Evolutionary conservation across 2,888 invertebrate species (phyloP).

Genomic region (Acheta domesticus): DNA sequence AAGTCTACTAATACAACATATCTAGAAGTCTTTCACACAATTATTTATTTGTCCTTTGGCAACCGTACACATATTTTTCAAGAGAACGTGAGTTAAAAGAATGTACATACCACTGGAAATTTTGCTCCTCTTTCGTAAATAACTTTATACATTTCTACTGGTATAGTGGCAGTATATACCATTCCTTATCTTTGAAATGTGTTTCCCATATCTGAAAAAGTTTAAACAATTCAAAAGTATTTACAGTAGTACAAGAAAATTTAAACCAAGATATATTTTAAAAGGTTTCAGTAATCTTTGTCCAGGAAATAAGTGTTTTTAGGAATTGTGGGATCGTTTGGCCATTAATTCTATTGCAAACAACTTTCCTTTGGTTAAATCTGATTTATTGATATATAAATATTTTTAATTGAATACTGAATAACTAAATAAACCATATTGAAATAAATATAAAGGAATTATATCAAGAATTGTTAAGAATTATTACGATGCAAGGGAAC

Average conservation of each 20-base stretch:
- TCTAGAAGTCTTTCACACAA: too few species aligned
- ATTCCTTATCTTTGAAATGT: slow-evolving; percentile 74
- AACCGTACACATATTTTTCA: too few species aligned
- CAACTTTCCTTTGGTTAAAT: too few species aligned
- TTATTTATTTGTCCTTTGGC: too few species aligned
- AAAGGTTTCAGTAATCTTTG: background rate
- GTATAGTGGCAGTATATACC: slow-evolving; percentile 71
- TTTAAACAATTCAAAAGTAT: slow-evolving; percentile 3
- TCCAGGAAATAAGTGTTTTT: too few species aligned
- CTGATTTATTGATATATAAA: too few species aligned
- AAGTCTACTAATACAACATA: too few species aligned
- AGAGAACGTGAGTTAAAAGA: too few species aligned
- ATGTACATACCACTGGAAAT: slow-evolving; percentile 53
- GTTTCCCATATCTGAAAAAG: slow-evolving; percentile 66
- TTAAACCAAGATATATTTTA: background rate
- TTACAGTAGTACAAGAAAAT: too few species aligned
- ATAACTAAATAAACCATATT: background rate
- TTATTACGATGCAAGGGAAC: background rate
- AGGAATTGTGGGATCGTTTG: too few species aligned
- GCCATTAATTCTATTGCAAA: too few species aligned
- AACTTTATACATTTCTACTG: slow-evolving; percentile 56
- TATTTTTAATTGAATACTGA: background rate
- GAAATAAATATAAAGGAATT: background rate
- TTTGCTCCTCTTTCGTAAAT: slow-evolving; percentile 57
- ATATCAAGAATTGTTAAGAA: background rate